Conservation (phyloP, 2,888 invertebrate species). For the Pecten maximus region DNA sequence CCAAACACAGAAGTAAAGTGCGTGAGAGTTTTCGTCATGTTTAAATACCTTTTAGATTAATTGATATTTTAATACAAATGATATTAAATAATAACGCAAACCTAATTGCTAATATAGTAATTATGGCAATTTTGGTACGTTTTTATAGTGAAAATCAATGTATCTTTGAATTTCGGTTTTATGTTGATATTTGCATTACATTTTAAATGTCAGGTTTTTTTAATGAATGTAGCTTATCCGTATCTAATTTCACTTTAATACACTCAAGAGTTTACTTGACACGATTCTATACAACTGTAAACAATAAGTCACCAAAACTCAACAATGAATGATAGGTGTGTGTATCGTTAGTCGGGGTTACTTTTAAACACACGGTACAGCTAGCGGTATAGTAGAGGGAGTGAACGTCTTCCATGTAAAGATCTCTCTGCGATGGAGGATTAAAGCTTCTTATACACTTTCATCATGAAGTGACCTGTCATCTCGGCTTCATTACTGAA, state of each 20-base stretch:
- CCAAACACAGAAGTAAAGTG: too few relatives aligned
- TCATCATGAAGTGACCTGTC: conserved; percentile 20
- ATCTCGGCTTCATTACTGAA: not conserved
- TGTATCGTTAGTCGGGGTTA: not conserved
- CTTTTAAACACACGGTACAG: not conserved
- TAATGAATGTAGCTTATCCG: not conserved
- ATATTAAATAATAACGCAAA: too few relatives aligned
- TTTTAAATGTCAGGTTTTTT: too few relatives aligned
- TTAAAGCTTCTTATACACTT: not conserved
- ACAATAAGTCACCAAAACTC: not conserved
- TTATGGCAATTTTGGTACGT: too few relatives aligned
- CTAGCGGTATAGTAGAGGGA: not conserved
- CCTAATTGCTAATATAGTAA: too few relatives aligned
- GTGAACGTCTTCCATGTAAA: not conserved
- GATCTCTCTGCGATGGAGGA: not conserved
- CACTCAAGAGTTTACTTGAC: not conserved
- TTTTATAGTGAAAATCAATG: too few relatives aligned
- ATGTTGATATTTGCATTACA: too few relatives aligned
- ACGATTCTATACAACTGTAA: not conserved
- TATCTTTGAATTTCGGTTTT: too few relatives aligned
- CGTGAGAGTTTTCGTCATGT: too few relatives aligned
- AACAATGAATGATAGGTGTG: not conserved
- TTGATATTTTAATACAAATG: too few relatives aligned
- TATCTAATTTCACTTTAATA: not conserved
- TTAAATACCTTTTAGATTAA: too few relatives aligned